These are phyloP conservation scores for Argyrosomus regius DNA, from an alignment of 2,797 vertebrate species.

Conservation along the genomic window DNA sequence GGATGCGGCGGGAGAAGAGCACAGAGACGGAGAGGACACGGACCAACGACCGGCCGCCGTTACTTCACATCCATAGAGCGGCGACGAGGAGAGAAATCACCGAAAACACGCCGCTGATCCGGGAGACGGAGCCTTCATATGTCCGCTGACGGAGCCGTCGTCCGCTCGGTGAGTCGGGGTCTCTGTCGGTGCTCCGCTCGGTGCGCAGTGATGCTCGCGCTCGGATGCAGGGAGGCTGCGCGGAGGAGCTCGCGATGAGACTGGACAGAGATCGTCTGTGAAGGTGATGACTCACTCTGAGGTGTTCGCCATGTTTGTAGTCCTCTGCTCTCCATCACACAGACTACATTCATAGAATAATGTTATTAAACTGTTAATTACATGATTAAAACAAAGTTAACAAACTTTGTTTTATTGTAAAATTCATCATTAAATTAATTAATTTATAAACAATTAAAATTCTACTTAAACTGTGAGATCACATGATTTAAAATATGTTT, in stretches of 20 bases:
- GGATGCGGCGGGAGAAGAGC: constrained; percentile 49
- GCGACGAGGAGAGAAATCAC: constrained; percentile 6
- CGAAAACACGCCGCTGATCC: background rate
- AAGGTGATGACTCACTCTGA: background rate
- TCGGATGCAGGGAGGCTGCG: constrained; percentile 76
- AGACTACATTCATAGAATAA: no score
- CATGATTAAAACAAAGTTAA: no score
- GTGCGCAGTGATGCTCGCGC: constrained; percentile 64
- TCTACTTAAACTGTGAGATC: no score
- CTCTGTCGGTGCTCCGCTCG: constrained; percentile 19
- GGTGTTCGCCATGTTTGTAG: background rate
- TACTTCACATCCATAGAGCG: constrained; percentile 72
- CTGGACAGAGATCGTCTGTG: constrained; percentile 29
- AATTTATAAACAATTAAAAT: no score
- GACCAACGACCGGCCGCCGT: constrained; percentile 33
- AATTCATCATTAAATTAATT: no score
- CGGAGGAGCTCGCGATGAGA: constrained; percentile 62
- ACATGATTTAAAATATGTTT: no score
- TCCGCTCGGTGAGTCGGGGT: background rate
- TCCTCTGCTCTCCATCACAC: no score
- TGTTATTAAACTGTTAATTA: no score
- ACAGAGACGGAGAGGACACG: constrained; percentile 43
- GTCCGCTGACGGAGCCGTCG: constrained; percentile 2
- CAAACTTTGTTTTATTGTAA: no score
- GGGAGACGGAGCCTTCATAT: background rate